phyloP scores from a whole-genome alignment of 2,888 invertebrate species.

The Scaptomyza cyrtandrae region DNA sequence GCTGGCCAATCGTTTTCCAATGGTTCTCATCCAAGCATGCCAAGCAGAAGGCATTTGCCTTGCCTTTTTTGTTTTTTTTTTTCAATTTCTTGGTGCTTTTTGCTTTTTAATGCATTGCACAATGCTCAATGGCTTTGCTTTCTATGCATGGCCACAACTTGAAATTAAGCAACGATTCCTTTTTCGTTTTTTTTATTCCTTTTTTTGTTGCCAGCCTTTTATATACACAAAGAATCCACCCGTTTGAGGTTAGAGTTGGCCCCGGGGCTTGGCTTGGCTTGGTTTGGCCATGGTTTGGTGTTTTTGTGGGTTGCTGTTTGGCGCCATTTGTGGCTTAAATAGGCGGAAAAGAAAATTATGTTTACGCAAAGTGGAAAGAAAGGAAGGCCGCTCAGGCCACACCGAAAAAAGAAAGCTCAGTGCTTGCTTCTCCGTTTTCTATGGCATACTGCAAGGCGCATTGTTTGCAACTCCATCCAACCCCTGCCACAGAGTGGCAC shows the following conservation, averaged over 20 bases:
- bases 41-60: slow-evolving; percentile 11
- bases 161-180: slow-evolving; percentile 60
- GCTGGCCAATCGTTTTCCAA: slow-evolving; percentile 55
- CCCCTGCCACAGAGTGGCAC: slow-evolving; percentile 19
- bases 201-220: slow-evolving; percentile 1
- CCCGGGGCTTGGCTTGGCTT: neutral
- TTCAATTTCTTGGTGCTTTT: neutral
- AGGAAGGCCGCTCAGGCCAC: slow-evolving; percentile 15
- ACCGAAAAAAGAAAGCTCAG: slow-evolving; percentile 3
- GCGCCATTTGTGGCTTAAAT: slow-evolving; percentile 70
- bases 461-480: slow-evolving; percentile 37
- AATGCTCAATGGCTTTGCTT: slow-evolving; percentile 44
- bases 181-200: slow-evolving; percentile 5
- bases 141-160: slow-evolving; percentile 53
- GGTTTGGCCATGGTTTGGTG: neutral
- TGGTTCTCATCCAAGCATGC: slow-evolving; percentile 16
- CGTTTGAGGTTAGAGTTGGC: slow-evolving; percentile 9
- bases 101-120: slow-evolving; percentile 38
- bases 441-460: slow-evolving; percentile 42
- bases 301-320: slow-evolving; percentile 14
- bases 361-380: slow-evolving; percentile 65
- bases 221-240: neutral
- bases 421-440: slow-evolving; percentile 26
- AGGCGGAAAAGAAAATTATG: slow-evolving; percentile 81
- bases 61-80: slow-evolving; percentile 1